These are phyloP conservation scores for Tortrix viridana DNA, from an alignment of 2,888 invertebrate species.

Conservation along the genomic window DNA sequence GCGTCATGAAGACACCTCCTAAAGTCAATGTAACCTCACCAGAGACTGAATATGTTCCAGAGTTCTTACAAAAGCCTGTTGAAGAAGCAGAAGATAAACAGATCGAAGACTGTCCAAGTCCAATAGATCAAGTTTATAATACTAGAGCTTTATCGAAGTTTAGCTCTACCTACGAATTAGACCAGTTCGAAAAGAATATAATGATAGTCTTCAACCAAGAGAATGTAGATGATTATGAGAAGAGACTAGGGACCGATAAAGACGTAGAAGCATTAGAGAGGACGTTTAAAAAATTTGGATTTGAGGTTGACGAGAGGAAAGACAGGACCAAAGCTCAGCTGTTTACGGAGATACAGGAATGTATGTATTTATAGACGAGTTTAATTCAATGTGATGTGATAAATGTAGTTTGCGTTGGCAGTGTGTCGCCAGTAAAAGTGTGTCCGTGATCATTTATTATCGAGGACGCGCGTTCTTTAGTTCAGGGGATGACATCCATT, in stretches of 20 bases:
- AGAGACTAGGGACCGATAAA: slow-evolving; percentile 30
- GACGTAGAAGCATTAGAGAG: slow-evolving; percentile 26
- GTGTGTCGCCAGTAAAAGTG: not conserved
- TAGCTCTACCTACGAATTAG: slow-evolving; percentile 34
- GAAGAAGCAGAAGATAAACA: slow-evolving; percentile 20
- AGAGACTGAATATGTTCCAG: slow-evolving; percentile 19
- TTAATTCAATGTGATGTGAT: not conserved
- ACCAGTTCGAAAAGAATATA: slow-evolving; percentile 37
- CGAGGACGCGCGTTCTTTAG: too few relatives aligned
- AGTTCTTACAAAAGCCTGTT: not conserved
- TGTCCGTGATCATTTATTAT: too few relatives aligned
- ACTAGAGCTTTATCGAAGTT: slow-evolving; percentile 24
- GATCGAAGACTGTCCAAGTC: slow-evolving; percentile 14
- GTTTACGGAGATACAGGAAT: slow-evolving; percentile 20
- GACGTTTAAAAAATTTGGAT: slow-evolving; percentile 28
- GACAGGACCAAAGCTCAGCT: slow-evolving; percentile 23
- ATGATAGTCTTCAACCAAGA: slow-evolving; percentile 39
- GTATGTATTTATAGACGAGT: slow-evolving; percentile 15
- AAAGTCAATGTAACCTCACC: slow-evolving; percentile 8
- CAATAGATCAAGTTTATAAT: slow-evolving; percentile 19
- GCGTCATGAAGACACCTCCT: slow-evolving; percentile 29
- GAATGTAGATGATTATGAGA: slow-evolving; percentile 26
- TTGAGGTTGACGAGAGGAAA: slow-evolving; percentile 25
- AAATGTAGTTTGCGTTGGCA: not conserved
- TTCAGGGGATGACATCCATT: too few relatives aligned